These are phyloP conservation scores for Macrosoma leucophasiata DNA, from an alignment of 2,888 invertebrate species.

Conservation along the genomic window DNA sequence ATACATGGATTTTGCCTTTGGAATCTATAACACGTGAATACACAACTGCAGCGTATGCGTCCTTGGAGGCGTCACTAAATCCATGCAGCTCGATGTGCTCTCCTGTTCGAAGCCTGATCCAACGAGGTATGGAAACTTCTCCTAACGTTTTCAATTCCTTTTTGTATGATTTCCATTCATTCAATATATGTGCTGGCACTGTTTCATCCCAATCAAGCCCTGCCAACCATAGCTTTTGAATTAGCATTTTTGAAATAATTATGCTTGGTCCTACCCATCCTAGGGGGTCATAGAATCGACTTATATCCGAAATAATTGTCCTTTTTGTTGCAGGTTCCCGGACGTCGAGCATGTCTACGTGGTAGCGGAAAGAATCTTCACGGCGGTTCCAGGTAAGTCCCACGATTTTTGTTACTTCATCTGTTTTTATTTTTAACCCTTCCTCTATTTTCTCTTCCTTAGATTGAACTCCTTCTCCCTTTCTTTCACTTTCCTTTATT, in stretches of 20 bases:
- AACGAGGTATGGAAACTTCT: slow-evolving; percentile 10
- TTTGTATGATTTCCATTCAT: slow-evolving; percentile 17
- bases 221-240: neutral
- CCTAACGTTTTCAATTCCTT: slow-evolving; percentile 9
- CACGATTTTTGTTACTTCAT: slow-evolving; percentile 22
- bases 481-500: slow-evolving; percentile 2
- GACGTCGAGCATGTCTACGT: slow-evolving; percentile 16
- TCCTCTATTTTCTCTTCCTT: slow-evolving; percentile 2
- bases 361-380: slow-evolving; percentile 9
- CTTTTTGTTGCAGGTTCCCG: slow-evolving; percentile 14
- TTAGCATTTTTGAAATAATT: slow-evolving; percentile 8
- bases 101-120: slow-evolving; percentile 4
- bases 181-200: slow-evolving; percentile 12
- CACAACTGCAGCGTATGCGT: slow-evolving; percentile 20
- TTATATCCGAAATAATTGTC: slow-evolving; percentile 21
- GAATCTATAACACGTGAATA: slow-evolving; percentile 11
- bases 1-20: slow-evolving; percentile 8
- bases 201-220: slow-evolving; percentile 26
- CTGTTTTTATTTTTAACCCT: slow-evolving; percentile 21
- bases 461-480: slow-evolving; percentile 8
- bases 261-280: slow-evolving; percentile 23
- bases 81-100: slow-evolving; percentile 15
- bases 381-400: slow-evolving; percentile 16
- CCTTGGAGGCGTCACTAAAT: slow-evolving; percentile 20
- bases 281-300: slow-evolving; percentile 22